Conservation (phyloP, 1,140 invertebrate species). For the Drosophila erecta region DNA sequence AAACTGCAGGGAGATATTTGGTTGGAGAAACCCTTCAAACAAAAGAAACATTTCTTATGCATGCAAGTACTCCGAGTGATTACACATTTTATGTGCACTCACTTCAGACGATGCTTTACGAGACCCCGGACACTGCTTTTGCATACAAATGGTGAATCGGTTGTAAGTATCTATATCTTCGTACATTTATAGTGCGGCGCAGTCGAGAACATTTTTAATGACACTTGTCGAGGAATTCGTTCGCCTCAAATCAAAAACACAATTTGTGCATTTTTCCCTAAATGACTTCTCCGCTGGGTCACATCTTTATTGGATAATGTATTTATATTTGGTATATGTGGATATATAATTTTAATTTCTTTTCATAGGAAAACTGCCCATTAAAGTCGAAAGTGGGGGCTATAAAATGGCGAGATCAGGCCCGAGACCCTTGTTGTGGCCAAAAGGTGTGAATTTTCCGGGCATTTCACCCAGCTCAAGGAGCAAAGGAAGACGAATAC, state of each 20-base stretch:
- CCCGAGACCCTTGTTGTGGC: conserved; percentile 67
- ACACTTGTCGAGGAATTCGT: conserved; percentile 61
- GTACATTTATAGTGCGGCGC: background rate
- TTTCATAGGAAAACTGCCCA: conserved; percentile 71
- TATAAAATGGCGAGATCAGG: conserved; percentile 58
- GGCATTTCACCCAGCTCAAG: conserved; percentile 58
- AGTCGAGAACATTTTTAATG: conserved; percentile 61
- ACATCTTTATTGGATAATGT: conserved; percentile 78
- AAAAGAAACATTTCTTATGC: conserved; percentile 55
- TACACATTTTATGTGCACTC: conserved; percentile 78
- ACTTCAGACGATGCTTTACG: conserved; percentile 66
- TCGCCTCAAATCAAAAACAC: conserved; percentile 33
- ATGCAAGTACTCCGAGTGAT: conserved; percentile 66
- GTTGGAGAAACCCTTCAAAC: conserved; percentile 8
- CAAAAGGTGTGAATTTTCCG: conserved; percentile 75
- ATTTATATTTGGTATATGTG: conserved; percentile 50
- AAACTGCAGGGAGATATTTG: background rate
- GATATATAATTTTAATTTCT: conserved; percentile 74
- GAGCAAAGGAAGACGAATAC: conserved; percentile 41
- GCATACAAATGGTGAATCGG: conserved; percentile 58
- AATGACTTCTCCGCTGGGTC: conserved; percentile 60
- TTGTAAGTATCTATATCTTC: conserved; percentile 8
- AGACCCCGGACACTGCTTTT: conserved; percentile 63
- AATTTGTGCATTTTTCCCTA: conserved; percentile 75
- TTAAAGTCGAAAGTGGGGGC: conserved; percentile 62